phyloP scores from a whole-genome alignment of 2,888 invertebrate genomes.

The Galeruca laticollis region DNA sequence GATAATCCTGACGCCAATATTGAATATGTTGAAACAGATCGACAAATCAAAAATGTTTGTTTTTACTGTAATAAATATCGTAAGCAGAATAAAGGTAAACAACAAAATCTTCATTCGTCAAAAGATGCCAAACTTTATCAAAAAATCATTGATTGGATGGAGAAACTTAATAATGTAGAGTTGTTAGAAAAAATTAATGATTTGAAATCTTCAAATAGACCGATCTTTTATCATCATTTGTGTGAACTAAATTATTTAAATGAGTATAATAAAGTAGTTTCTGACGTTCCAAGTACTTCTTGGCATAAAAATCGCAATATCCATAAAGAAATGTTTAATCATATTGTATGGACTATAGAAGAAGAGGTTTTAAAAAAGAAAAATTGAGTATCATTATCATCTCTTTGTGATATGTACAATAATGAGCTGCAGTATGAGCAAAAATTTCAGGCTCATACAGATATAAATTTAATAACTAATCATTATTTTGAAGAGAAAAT shows the following conservation, averaged over 20 bases:
- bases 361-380: too few species aligned
- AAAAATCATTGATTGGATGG: slow-evolving; percentile 26
- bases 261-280: slow-evolving; percentile 39
- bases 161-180: not conserved
- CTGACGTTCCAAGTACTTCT: slow-evolving; percentile 28
- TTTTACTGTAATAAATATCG: slow-evolving; percentile 22
- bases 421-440: too few species aligned
- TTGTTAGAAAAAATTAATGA: too few species aligned
- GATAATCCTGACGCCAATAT: slow-evolving; percentile 11
- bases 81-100: slow-evolving; percentile 14
- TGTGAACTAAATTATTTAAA: slow-evolving; percentile 25
- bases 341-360: too few species aligned
- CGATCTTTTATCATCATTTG: not conserved
- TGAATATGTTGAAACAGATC: too few species aligned
- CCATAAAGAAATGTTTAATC: slow-evolving; percentile 29
- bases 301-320: slow-evolving; percentile 39
- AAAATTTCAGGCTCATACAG: too few species aligned
- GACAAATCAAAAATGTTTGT: slow-evolving; percentile 22
- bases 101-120: slow-evolving; percentile 24
- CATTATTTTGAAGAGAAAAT: too few species aligned
- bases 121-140: slow-evolving; percentile 34
- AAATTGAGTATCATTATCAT: too few species aligned
- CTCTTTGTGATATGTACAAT: too few species aligned
- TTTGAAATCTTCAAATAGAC: slow-evolving; percentile 11
- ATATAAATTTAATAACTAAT: too few species aligned